Conservation (phyloP, 2,113 vertebrate genomes). For the Onychostruthus taczanowskii region DNA sequence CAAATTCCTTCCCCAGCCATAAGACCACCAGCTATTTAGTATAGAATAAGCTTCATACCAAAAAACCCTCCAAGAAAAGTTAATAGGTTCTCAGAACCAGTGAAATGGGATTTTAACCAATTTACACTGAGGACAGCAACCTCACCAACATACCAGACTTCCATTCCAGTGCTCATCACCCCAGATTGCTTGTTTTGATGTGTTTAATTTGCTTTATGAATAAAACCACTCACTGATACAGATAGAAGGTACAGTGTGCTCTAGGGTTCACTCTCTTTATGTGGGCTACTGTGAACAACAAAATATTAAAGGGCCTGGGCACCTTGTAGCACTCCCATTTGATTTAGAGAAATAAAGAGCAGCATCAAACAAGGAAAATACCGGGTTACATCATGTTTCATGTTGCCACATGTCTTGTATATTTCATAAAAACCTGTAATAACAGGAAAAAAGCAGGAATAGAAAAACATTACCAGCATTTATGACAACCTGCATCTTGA, state of each 20-base stretch:
- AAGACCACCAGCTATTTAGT: background rate
- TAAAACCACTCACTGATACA: background rate
- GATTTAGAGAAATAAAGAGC: background rate
- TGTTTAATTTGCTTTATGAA: background rate
- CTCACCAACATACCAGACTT: background rate
- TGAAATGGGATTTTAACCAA: background rate
- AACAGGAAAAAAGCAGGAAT: background rate
- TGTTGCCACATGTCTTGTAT: background rate
- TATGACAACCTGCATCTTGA: constrained; percentile 9
- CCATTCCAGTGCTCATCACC: background rate
- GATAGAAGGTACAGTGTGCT: background rate
- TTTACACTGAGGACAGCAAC: background rate
- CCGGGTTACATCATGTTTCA: background rate
- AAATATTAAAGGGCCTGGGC: background rate
- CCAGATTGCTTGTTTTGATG: background rate
- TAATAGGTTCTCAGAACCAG: background rate
- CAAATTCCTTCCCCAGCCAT: background rate
- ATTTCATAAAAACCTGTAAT: constrained; percentile 13
- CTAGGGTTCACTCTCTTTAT: background rate
- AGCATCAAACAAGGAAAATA: constrained; percentile 4
- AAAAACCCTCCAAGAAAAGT: background rate
- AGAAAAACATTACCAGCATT: constrained; percentile 5
- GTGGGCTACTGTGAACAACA: background rate
- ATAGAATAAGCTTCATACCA: background rate
- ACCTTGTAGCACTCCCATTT: background rate